phyloP scores from a whole-genome alignment of 2,888 invertebrate species.

The Minunthozetes semirufus region DNA sequence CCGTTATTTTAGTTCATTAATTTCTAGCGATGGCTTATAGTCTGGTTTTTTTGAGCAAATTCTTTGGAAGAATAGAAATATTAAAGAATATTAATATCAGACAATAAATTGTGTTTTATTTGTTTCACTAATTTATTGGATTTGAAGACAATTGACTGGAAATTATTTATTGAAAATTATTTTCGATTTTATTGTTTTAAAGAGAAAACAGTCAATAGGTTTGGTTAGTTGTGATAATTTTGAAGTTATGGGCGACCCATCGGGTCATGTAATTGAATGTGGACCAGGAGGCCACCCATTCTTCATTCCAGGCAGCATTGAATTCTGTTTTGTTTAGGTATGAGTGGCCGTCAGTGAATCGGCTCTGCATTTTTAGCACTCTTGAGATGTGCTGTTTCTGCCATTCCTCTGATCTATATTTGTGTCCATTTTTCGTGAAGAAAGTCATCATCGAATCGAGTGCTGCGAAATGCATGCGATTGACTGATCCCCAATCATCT shows the following conservation, averaged over 20 bases:
- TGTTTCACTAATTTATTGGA: not conserved
- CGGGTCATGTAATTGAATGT: constrained; percentile 2
- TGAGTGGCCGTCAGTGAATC: not conserved
- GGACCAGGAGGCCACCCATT: constrained; percentile 3
- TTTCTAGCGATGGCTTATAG: not conserved
- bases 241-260: constrained; percentile 9
- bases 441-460: constrained; percentile 8
- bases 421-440: not conserved
- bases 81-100: not conserved
- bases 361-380: not conserved
- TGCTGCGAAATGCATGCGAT: constrained; percentile 13
- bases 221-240: constrained; percentile 4
- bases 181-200: no score
- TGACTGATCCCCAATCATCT: not conserved
- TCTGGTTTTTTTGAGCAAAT: not conserved
- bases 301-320: not conserved
- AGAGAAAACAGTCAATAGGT: not conserved
- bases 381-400: not conserved
- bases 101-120: not conserved
- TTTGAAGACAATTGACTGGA: not conserved
- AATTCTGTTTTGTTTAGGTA: not conserved
- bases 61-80: not conserved
- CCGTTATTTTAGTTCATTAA: constrained; percentile 14
- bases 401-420: not conserved
- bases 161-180: not conserved